Base-by-base conservation (phyloP, 2,888 invertebrate species). In the Cryptophagus acutangulus region DNA sequence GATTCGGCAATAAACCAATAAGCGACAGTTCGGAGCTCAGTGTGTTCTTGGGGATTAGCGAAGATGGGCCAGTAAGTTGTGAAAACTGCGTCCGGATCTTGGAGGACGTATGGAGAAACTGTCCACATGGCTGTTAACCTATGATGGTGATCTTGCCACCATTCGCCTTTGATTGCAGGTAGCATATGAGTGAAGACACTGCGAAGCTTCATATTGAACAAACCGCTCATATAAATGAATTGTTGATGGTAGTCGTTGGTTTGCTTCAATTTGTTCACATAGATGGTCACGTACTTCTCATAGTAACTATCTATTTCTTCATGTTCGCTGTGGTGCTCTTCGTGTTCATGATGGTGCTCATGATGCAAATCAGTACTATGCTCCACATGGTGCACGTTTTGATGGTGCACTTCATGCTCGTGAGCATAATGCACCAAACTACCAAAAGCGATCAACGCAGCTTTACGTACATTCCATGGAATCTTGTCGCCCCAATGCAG, bases 51-150 rank as follows among this genome's bases (percentile, higher is more conserved):
- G n/a, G 50, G 51, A 46, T 74, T 65, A 1, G 61, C 55, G 30
- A 75, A 55, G 33, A 74, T 59, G 1, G 74, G 74, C 74, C 72
- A 73, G 31, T 69, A 66, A 4, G 72, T 48, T 39, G 70, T 58
- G 33, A 62, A 59, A 1, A 57, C 54, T 17, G 54, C 46, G 6
- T 63, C 48, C 16, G 51, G 50, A 38, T 64, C 2, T 49, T 36
- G 10, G 33, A 29, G 26, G 9, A 65, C 46, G 2, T 63, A 59
- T 3, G 66, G 56, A 30, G 58, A 54, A 2, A 69, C 57, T 1
- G 67, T 67, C 64, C 66, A 67, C 42, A 74, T 65, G 5, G 73
- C 70, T 20, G 68, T 52, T 5, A 67, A 57, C 17, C 71, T 66
- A 24, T 72, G 55, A 43, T 70, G 63, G 15, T 61, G 44, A 8